A percentile compares a stretch with the other conserved stretches of the same genome.
phyloP scores from a whole-genome alignment of 1,140 invertebrate genomes.

The Pararge aegeria region DNA sequence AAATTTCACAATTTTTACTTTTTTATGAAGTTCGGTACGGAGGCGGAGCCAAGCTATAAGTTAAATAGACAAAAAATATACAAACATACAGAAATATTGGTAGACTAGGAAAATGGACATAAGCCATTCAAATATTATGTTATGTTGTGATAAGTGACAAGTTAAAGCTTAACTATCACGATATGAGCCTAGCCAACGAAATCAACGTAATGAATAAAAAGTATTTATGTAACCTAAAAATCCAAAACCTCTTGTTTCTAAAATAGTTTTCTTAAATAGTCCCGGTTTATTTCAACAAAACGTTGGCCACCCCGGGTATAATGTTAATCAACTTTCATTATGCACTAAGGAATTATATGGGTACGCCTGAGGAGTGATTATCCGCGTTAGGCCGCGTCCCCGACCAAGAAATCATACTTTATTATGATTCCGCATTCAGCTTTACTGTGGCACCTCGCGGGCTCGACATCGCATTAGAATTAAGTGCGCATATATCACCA shows the following conservation, averaged over 20 bases:
- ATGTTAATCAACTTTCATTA: conserved; percentile 80
- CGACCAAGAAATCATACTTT: conserved; percentile 78
- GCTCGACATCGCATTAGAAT: conserved; percentile 64
- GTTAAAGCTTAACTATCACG: too few relatives aligned
- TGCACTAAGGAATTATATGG: conserved; percentile 79
- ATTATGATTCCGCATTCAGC: conserved; percentile 66
- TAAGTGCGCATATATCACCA: conserved; percentile 71
- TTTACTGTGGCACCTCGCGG: conserved; percentile 61
- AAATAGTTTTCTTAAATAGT: conserved; percentile 3
- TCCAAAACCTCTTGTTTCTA: neutral
- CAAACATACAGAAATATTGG: too few relatives aligned
- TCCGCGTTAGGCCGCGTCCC: conserved; percentile 69
- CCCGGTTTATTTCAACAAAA: neutral
- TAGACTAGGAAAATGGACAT: too few relatives aligned
- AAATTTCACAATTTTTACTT: too few relatives aligned
- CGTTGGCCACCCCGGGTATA: conserved; percentile 28
- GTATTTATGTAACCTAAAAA: too few relatives aligned
- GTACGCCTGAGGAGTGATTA: conserved; percentile 78
- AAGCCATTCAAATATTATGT: too few relatives aligned
- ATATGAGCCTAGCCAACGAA: too few relatives aligned
- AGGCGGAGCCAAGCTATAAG: too few relatives aligned
- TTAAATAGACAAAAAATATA: too few relatives aligned
- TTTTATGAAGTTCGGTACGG: too few relatives aligned
- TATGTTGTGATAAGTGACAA: too few relatives aligned
- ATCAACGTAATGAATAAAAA: too few relatives aligned